Evolutionary conservation across 2,888 invertebrate genomes (phyloP).

Genomic region (Drosophila maculinotata): DNA sequence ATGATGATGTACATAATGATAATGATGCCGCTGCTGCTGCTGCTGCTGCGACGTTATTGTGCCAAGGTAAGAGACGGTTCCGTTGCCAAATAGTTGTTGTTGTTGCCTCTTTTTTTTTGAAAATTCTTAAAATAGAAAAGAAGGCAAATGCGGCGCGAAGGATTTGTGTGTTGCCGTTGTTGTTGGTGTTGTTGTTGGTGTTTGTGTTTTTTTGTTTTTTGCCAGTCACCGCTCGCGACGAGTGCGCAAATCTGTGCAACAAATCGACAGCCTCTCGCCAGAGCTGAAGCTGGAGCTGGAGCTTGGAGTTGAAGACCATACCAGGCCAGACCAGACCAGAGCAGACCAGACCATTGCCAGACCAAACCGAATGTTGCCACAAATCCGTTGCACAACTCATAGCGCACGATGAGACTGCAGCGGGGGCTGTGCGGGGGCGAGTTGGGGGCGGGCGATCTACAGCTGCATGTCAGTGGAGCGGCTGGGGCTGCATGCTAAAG

Average conservation of each 20-base stretch:
- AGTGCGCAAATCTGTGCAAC: slow-evolving; percentile 67
- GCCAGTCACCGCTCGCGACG: slow-evolving; percentile 71
- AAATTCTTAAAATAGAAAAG: slow-evolving; percentile 65
- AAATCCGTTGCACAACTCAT: slow-evolving; percentile 66
- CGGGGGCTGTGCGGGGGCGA: not conserved
- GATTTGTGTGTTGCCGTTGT: slow-evolving; percentile 33
- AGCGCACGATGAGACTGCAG: slow-evolving; percentile 50
- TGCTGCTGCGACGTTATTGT: slow-evolving; percentile 67
- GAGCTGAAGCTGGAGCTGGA: slow-evolving; percentile 7
- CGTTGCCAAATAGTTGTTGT: slow-evolving; percentile 68
- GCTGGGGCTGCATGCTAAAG: slow-evolving; percentile 43
- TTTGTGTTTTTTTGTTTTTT: slow-evolving; percentile 47
- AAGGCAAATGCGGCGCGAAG: slow-evolving; percentile 56
- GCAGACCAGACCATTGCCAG: slow-evolving; percentile 15
- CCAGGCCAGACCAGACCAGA: slow-evolving; percentile 12
- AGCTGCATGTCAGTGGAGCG: slow-evolving; percentile 49
- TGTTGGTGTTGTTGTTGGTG: slow-evolving; percentile 2
- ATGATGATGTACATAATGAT: slow-evolving; percentile 25
- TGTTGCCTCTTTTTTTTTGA: slow-evolving; percentile 2
- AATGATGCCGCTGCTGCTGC: slow-evolving; percentile 19
- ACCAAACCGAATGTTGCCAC: slow-evolving; percentile 38
- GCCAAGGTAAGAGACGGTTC: slow-evolving; percentile 75
- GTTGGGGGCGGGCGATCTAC: slow-evolving; percentile 34
- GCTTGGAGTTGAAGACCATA: slow-evolving; percentile 11
- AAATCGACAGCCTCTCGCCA: slow-evolving; percentile 69